phyloP scores from a whole-genome alignment of 2,113 vertebrate species.

The Parotia lawesii region DNA sequence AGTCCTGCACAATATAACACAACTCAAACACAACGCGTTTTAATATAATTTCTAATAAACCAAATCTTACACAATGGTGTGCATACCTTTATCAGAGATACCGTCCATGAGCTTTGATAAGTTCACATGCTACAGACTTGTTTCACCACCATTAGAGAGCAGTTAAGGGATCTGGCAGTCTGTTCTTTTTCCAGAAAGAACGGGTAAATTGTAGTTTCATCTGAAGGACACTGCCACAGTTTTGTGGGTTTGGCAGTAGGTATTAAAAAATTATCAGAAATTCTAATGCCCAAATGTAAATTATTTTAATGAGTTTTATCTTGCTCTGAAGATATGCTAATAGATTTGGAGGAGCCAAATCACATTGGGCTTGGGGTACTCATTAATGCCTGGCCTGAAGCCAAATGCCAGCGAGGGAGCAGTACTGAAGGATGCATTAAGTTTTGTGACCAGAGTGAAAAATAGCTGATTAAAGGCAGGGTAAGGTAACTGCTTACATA shows the following conservation, averaged over 20 bases:
- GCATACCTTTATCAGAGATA: background rate
- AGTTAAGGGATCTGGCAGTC: background rate
- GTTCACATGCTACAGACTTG: background rate
- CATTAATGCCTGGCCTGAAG: constrained; percentile 18
- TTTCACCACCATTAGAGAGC: background rate
- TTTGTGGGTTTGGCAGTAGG: background rate
- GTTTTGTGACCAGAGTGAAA: background rate
- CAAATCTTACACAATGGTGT: background rate
- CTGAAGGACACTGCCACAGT: background rate
- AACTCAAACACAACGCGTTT: background rate
- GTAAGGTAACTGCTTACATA: background rate
- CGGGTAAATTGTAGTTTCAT: background rate
- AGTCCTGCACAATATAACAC: background rate
- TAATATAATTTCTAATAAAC: background rate
- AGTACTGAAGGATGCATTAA: background rate
- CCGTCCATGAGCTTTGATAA: background rate
- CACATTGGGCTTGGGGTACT: background rate
- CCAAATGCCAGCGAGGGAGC: background rate
- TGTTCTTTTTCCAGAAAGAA: background rate
- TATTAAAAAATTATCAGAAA: background rate
- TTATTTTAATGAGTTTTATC: constrained; percentile 35
- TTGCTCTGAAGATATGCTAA: constrained; percentile 44
- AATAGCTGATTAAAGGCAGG: background rate
- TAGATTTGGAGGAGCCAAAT: constrained; percentile 6
- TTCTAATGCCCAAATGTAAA: constrained; percentile 10